A percentile compares a stretch with the other conserved stretches of the same genome.
phyloP scores from a whole-genome alignment of 2,797 vertebrate species.

The Eulemur coronatus region DNA sequence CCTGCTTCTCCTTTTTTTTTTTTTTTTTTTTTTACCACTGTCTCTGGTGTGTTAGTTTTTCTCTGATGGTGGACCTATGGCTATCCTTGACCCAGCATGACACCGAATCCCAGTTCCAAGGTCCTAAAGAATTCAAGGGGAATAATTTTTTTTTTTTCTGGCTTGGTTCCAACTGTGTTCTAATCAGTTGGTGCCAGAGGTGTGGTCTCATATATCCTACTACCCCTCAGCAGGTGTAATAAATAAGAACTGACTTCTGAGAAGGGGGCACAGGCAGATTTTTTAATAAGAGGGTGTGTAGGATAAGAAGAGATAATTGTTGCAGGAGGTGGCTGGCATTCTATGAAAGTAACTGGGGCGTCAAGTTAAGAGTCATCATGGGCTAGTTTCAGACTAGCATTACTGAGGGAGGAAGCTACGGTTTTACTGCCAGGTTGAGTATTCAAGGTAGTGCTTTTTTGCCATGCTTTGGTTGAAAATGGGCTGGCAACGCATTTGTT shows the following conservation, averaged over 20 bases:
- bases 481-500: background rate
- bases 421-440: background rate
- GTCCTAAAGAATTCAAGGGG: background rate
- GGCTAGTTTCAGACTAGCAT: background rate
- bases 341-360: background rate
- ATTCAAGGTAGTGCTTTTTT: background rate
- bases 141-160: background rate
- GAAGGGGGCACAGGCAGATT: background rate
- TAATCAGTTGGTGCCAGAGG: rapidly evolving
- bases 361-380: background rate
- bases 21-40: background rate
- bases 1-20: background rate
- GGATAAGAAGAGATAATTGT: background rate
- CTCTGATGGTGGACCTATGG: background rate
- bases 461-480: background rate
- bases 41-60: background rate
- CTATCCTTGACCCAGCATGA: background rate
- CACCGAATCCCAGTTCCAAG: background rate
- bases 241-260: background rate
- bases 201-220: background rate
- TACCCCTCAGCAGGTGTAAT: background rate
- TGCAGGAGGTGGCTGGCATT: background rate
- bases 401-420: background rate
- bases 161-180: background rate
- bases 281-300: background rate